Percentiles rank a stretch among this genome's conserved stretches.
Conservation (phyloP, 2,888 invertebrate genomes). For the Lottia gigantea region DNA sequence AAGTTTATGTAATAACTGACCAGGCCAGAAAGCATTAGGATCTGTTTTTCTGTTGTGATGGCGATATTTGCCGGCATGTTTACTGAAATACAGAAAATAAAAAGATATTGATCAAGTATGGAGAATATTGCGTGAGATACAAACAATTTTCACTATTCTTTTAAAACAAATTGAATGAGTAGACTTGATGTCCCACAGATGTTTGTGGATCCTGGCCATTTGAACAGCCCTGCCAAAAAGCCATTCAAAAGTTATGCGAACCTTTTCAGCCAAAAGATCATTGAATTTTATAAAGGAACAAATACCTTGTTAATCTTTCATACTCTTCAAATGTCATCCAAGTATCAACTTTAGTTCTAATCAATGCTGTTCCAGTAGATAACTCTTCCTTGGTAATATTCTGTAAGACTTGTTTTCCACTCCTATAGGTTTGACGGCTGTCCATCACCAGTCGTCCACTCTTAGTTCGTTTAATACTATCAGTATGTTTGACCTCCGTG, state of each 20-base stretch:
- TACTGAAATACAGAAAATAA: slow-evolving; percentile 33
- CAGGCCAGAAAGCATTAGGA: slow-evolving; percentile 63
- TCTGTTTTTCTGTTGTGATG: slow-evolving; percentile 43
- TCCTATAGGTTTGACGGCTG: slow-evolving; percentile 50
- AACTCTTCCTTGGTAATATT: slow-evolving; percentile 49
- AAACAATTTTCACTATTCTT: too few species aligned
- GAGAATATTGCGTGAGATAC: too few species aligned
- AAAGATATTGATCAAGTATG: too few species aligned
- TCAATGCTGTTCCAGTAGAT: slow-evolving; percentile 61
- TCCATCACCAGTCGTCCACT: slow-evolving; percentile 52
- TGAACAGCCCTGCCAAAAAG: too few species aligned
- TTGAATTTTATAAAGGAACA: slow-evolving; percentile 1
- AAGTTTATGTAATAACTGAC: slow-evolving; percentile 61
- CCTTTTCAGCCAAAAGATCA: too few species aligned
- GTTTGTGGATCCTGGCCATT: too few species aligned
- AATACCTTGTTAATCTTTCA: slow-evolving; percentile 56
- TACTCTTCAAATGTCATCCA: slow-evolving; percentile 67
- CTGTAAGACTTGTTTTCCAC: slow-evolving; percentile 36
- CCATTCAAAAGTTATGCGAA: too few species aligned
- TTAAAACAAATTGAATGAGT: too few species aligned
- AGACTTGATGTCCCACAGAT: too few species aligned
- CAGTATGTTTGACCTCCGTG: slow-evolving; percentile 51
- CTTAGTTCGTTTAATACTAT: slow-evolving; percentile 49
- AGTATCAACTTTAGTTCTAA: slow-evolving; percentile 55
- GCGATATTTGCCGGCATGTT: slow-evolving; percentile 43